A percentile compares a stretch with the other conserved stretches of the same genome.
phyloP scores from a whole-genome alignment of 2,888 invertebrate genomes.

The Folsomia candida region DNA sequence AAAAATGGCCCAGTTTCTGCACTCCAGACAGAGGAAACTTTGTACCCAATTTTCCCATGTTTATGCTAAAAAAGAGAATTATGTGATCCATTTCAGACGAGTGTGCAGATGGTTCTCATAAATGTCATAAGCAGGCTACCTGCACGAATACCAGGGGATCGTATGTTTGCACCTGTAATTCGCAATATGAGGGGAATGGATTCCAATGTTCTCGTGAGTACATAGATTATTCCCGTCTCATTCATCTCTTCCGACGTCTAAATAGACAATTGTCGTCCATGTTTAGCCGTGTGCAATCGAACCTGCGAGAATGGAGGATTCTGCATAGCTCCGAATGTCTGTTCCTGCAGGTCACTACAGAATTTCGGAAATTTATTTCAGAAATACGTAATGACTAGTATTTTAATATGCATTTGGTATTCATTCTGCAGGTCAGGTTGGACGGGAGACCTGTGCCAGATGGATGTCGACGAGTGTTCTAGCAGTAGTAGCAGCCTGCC shows the following conservation, averaged over 20 bases:
- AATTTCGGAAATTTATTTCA: no score
- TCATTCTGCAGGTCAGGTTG: slow-evolving; percentile 70
- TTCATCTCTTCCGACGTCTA: background rate
- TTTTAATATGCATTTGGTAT: no score
- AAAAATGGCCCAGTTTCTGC: background rate
- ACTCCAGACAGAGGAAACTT: background rate
- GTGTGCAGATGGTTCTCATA: slow-evolving; percentile 66
- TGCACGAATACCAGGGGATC: slow-evolving; percentile 80
- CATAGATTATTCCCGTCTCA: background rate
- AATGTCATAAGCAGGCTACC: slow-evolving; percentile 71
- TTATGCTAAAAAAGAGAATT: background rate
- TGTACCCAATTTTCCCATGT: background rate
- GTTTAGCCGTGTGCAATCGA: slow-evolving; percentile 73
- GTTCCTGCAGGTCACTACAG: slow-evolving; percentile 73
- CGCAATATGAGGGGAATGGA: slow-evolving; percentile 76
- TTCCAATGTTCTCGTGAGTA: slow-evolving; percentile 74
- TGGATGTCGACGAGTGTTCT: slow-evolving; percentile 81
- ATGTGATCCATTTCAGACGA: slow-evolving; percentile 63
- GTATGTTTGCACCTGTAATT: slow-evolving; percentile 70
- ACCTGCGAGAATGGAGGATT: slow-evolving; percentile 80
- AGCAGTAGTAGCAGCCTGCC: slow-evolving; percentile 53
- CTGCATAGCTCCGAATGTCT: slow-evolving; percentile 73
- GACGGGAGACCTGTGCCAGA: slow-evolving; percentile 77
- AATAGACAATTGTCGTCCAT: background rate
- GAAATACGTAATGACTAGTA: no score